phyloP scores from a whole-genome alignment of 2,888 invertebrate genomes.

The Lasius platythorax region DNA sequence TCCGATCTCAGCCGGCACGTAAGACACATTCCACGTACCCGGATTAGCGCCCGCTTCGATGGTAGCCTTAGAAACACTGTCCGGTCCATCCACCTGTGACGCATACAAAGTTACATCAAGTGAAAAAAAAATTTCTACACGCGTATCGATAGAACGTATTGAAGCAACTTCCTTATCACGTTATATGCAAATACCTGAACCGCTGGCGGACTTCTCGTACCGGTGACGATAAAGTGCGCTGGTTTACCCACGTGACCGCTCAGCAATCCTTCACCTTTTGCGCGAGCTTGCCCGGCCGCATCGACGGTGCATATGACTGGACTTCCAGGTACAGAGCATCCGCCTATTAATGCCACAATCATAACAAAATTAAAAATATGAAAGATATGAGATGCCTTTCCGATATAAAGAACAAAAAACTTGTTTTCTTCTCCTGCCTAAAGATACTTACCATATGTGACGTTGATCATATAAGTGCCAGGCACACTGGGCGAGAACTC shows the following conservation, averaged over 20 bases:
- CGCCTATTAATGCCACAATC: slow-evolving; percentile 73
- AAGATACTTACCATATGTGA: slow-evolving; percentile 88
- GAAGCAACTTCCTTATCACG: not conserved
- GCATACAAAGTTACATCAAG: not conserved
- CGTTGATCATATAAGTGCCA: slow-evolving; percentile 90
- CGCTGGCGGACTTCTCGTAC: slow-evolving; percentile 84
- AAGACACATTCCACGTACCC: slow-evolving; percentile 95
- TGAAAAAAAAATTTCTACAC: not conserved
- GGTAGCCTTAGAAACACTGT: slow-evolving; percentile 87
- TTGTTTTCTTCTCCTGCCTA: not conserved
- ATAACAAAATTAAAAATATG: not conserved
- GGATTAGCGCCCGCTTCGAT: slow-evolving; percentile 90
- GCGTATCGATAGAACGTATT: not conserved
- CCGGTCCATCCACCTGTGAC: slow-evolving; percentile 88
- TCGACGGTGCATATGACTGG: slow-evolving; percentile 88
- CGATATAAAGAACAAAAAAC: not conserved
- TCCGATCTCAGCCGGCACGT: slow-evolving; percentile 96
- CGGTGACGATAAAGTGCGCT: slow-evolving; percentile 86
- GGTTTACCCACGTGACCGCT: slow-evolving; percentile 87
- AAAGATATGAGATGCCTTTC: not conserved
- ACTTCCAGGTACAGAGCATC: slow-evolving; percentile 85
- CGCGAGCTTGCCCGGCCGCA: slow-evolving; percentile 88
- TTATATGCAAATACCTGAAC: slow-evolving; percentile 79
- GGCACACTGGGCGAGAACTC: slow-evolving; percentile 95
- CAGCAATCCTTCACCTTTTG: slow-evolving; percentile 88